Conservation (phyloP, 64 coral and sea anemone species). For the Montipora foliosa region DNA sequence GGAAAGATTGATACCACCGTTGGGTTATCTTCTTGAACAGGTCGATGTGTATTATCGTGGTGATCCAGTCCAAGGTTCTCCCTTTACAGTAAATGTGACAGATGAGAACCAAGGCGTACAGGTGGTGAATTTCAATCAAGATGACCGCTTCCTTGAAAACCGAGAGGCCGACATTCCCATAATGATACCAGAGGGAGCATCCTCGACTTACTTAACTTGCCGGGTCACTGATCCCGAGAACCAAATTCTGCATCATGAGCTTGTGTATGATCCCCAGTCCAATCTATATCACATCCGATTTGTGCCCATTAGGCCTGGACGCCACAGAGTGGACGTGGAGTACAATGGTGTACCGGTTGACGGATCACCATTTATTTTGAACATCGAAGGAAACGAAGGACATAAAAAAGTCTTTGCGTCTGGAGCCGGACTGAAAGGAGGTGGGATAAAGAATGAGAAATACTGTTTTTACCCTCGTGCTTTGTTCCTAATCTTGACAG, state of each 20-base stretch:
- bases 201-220: constrained; percentile 13
- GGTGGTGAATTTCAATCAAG: constrained; percentile 44
- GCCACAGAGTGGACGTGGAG: constrained; percentile 61
- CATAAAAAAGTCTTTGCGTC: constrained; percentile 65
- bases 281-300: constrained; percentile 64
- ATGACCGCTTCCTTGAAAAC: constrained; percentile 40
- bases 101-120: constrained; percentile 47
- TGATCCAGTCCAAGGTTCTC: constrained; percentile 67
- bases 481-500: no score
- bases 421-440: constrained; percentile 73
- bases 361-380: constrained; percentile 82
- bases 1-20: not conserved
- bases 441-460: constrained; percentile 21
- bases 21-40: not conserved
- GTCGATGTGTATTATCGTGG: constrained; percentile 72
- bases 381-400: constrained; percentile 56
- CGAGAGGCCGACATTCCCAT: constrained; percentile 54
- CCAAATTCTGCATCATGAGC: constrained; percentile 12
- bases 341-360: constrained; percentile 60
- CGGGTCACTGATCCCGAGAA: constrained; percentile 54
- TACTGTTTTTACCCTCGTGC: not conserved
- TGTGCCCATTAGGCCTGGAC: constrained; percentile 67
- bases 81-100: constrained; percentile 80
- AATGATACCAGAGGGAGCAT: constrained; percentile 17
- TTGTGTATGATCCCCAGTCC: constrained; percentile 36